A percentile compares a stretch with the other conserved stretches of the same genome.
Evolutionary conservation across 1,140 invertebrate species (phyloP).

Genomic region (Drosophila bocki): DNA sequence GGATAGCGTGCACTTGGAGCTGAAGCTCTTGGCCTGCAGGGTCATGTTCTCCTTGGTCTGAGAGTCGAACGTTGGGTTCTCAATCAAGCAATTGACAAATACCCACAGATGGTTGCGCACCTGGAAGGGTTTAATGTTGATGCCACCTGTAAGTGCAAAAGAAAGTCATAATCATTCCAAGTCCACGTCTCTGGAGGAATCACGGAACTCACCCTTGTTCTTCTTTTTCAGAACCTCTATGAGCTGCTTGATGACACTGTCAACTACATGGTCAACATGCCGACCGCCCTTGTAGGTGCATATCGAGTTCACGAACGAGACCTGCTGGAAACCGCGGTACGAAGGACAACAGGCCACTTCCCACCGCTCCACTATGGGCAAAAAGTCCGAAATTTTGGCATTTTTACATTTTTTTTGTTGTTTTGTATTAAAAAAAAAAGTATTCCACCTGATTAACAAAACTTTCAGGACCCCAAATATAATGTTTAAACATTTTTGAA

Average conservation of each 20-base stretch:
- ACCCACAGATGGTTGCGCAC: constrained; percentile 99
- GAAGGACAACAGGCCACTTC: constrained; percentile 97
- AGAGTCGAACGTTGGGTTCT: constrained; percentile 99
- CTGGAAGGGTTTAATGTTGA: constrained; percentile 96
- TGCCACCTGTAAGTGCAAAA: constrained; percentile 84
- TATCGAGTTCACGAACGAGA: constrained; percentile 99
- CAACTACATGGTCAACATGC: constrained; percentile 98
- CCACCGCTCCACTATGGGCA: constrained; percentile 90
- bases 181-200: not conserved
- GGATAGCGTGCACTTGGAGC: constrained; percentile 95
- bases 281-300: constrained; percentile 99
- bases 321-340: constrained; percentile 97
- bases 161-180: rapidly evolving
- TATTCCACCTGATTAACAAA: too few relatives aligned
- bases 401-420: too few relatives aligned
- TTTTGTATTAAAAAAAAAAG: too few relatives aligned
- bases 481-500: too few relatives aligned
- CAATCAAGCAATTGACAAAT: constrained; percentile 99
- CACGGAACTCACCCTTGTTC: constrained; percentile 89
- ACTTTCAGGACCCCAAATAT: too few relatives aligned
- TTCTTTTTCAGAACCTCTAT: constrained; percentile 98
- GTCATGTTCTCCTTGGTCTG: constrained; percentile 99
- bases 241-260: constrained; percentile 95
- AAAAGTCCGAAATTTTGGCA: too few relatives aligned
- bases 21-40: constrained; percentile 96